Evolutionary conservation across 2,888 invertebrate species (phyloP).

Genomic region (Listrodromus nycthemerus): DNA sequence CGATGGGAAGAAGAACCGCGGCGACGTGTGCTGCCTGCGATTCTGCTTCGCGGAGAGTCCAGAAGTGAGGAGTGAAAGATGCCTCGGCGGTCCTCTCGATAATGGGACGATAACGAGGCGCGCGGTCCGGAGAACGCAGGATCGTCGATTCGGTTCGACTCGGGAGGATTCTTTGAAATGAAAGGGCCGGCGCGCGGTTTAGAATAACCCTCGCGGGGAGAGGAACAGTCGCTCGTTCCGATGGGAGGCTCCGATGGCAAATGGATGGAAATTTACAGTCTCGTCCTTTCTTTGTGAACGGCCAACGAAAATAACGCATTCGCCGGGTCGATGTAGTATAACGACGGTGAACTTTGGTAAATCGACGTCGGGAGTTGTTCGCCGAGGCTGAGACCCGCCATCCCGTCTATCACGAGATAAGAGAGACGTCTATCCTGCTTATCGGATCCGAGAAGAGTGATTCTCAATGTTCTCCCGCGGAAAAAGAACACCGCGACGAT

Average conservation of each 20-base stretch:
- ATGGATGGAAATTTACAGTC: slow-evolving; percentile 13
- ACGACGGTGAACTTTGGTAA: slow-evolving; percentile 69
- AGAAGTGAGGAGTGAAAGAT: slow-evolving; percentile 70
- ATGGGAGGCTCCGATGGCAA: slow-evolving; percentile 1
- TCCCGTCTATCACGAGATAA: slow-evolving; percentile 75
- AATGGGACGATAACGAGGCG: slow-evolving; percentile 74
- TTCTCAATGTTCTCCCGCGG: slow-evolving; percentile 49
- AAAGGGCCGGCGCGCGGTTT: slow-evolving; percentile 20
- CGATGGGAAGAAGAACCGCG: slow-evolving; percentile 37
- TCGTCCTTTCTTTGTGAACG: slow-evolving; percentile 5
- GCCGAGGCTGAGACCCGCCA: slow-evolving; percentile 67
- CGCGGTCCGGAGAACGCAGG: slow-evolving; percentile 1
- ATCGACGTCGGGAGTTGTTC: slow-evolving; percentile 72
- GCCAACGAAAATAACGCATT: slow-evolving; percentile 39
- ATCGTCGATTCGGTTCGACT: slow-evolving; percentile 38
- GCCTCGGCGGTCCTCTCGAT: slow-evolving; percentile 69
- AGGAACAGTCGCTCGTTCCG: background rate
- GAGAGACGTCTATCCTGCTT: slow-evolving; percentile 69
- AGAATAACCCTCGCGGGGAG: slow-evolving; percentile 29
- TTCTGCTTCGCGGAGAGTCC: slow-evolving; percentile 34
- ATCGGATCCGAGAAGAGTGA: slow-evolving; percentile 55
- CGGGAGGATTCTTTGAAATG: slow-evolving; percentile 21
- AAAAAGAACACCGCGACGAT: background rate
- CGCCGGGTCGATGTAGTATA: slow-evolving; percentile 52
- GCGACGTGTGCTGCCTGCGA: slow-evolving; percentile 40